phyloP scores from a whole-genome alignment of 2,888 invertebrate genomes.

The Acanthacorydalis orientalis region DNA sequence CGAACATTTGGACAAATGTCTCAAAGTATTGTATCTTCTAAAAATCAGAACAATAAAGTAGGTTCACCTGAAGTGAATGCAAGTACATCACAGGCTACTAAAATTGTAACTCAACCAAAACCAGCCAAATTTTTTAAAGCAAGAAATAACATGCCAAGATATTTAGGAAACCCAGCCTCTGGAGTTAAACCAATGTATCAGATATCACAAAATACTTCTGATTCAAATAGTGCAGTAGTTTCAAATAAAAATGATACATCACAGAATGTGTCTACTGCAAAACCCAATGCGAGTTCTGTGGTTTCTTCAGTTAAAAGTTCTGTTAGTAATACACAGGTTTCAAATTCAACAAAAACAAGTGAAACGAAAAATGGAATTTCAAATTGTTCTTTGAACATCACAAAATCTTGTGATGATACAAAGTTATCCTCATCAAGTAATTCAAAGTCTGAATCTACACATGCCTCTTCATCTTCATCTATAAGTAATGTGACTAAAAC shows the following conservation, averaged over 20 bases:
- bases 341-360: not conserved
- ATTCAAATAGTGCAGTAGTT: not conserved
- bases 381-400: not conserved
- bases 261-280: not conserved
- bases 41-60: conserved; percentile 9
- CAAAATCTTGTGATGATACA: not conserved
- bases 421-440: not conserved
- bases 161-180: conserved; percentile 37
- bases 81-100: not conserved
- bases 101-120: conserved; percentile 15
- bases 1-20: conserved; percentile 7
- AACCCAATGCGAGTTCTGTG: not conserved
- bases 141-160: conserved; percentile 35
- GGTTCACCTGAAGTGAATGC: not conserved
- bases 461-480: not conserved
- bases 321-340: not conserved
- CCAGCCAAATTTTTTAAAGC: conserved; percentile 40
- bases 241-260: not conserved
- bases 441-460: not conserved
- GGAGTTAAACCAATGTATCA: conserved; percentile 43
- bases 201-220: conserved; percentile 14
- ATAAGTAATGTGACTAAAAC: not conserved
- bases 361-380: not conserved
- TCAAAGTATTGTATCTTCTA: conserved; percentile 7
- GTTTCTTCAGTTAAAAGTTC: not conserved